A percentile compares a stretch with the other conserved stretches of the same genome.
Evolutionary conservation across 2,888 invertebrate genomes (phyloP).

Genomic region (Plemyria rubiginata): DNA sequence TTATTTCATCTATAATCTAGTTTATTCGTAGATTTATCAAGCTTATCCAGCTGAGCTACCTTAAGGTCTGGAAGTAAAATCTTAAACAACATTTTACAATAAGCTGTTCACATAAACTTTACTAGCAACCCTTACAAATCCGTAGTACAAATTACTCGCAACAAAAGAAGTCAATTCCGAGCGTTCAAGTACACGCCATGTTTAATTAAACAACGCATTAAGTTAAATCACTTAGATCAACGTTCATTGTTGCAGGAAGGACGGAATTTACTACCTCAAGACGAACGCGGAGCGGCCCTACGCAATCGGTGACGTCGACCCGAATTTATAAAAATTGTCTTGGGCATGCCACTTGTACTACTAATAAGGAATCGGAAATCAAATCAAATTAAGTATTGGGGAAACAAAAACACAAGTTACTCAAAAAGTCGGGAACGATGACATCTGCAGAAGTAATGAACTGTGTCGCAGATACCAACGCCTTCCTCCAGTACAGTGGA

Average conservation of each 20-base stretch:
- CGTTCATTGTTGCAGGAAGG: conserved; percentile 79
- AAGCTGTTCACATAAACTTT: conserved; percentile 30
- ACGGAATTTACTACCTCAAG: conserved; percentile 83
- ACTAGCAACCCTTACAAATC: conserved; percentile 23
- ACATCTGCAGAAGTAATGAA: no score
- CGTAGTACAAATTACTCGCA: conserved; percentile 40
- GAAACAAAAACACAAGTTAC: no score
- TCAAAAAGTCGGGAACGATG: no score
- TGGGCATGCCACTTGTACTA: conserved; percentile 18
- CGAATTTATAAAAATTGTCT: conserved; percentile 49
- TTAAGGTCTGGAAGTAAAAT: conserved; percentile 14
- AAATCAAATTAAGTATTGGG: no score
- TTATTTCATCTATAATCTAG: no score
- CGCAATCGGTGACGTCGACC: conserved; percentile 70
- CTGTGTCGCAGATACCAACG: no score
- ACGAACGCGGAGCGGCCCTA: conserved; percentile 81
- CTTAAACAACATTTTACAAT: conserved; percentile 11
- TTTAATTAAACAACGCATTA: conserved; percentile 70
- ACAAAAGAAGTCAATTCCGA: conserved; percentile 60
- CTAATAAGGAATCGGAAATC: neutral
- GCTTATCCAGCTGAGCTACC: neutral
- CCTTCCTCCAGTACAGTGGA: no score
- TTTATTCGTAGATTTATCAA: no score
- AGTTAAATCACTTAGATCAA: conserved; percentile 65
- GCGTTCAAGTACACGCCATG: conserved; percentile 55